Base-by-base conservation (phyloP, 1,140 invertebrate genomes). In the Drosophila miranda region DNA sequence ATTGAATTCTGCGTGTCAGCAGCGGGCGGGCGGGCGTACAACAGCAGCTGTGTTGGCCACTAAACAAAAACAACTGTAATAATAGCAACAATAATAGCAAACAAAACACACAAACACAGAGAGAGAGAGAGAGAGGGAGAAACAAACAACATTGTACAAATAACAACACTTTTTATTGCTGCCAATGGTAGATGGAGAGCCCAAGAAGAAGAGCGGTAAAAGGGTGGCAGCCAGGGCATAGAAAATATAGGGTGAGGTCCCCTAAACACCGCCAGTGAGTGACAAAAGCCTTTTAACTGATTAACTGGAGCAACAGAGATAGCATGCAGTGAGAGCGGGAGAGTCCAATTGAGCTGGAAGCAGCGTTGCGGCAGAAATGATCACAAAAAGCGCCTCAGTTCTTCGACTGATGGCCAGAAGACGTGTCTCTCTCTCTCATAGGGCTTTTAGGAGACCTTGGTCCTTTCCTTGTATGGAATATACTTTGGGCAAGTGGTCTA, bases 1-100 rank as follows among this genome's bases (percentile, higher is more conserved):
- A 86, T 86, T 86, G 67, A 64, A 73, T 84, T 77, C 72, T 84
- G 80, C 80, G 81, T 84, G 80, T 84, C 80, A 84, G 81, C 80
- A 84, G 34, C 4, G 1, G 34, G 34, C 3, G 9, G 3, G 3
- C 0, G 9, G 9, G 34, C 3, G 11, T 0, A 38, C 11, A 13
- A 13, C 34, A 38, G 52, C 76, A 78, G 80, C 78, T 83, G 79
- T 77, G 74, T 74, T 79, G 70, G 46, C 55, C 68, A 82, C 78
- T 70, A 83, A 86, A 69, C 72, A 84, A 74, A 38, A 68, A 77
- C 78, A 80, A 75, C 55, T 78, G 75, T 71, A 83, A 83, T 79
- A 84, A 84, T 76, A 84, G 55, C 75, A 84, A 84, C 75, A 83
- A 83, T 79, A 84, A 86, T 55, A 51, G 57, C 70, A 48, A 79